Evolutionary conservation across 92 coral and sea anemone genomes (phyloP).

Genomic region (Diadumene lineata): DNA sequence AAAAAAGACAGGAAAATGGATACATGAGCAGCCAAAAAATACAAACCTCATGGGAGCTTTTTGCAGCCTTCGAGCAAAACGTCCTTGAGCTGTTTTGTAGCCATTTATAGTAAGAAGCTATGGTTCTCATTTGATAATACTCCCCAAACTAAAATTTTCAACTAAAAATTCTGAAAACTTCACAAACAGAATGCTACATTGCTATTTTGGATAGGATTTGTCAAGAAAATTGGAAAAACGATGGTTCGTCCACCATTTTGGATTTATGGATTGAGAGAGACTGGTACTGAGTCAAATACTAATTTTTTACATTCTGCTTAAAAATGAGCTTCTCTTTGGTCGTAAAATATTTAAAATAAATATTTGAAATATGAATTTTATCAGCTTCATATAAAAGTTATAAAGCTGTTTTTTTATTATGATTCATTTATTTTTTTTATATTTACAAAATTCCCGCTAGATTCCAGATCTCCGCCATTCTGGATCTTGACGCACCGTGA

Average conservation of each 20-base stretch:
- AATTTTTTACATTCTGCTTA: background rate
- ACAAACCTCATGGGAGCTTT: background rate
- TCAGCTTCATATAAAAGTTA: no score
- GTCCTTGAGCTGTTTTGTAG: conserved; percentile 7
- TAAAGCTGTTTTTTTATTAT: no score
- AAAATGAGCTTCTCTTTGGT: background rate
- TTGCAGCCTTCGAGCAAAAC: conserved; percentile 4
- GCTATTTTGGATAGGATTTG: no score
- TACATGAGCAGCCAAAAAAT: no score
- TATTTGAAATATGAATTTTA: no score
- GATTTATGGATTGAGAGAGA: background rate
- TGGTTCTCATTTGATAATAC: background rate
- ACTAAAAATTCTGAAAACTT: background rate
- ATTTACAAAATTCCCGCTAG: background rate
- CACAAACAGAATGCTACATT: background rate
- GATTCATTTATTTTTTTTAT: background rate
- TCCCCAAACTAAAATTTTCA: background rate
- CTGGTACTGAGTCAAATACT: background rate
- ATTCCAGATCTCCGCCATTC: conserved; percentile 1
- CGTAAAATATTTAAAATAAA: background rate
- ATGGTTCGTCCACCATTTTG: conserved; percentile 20
- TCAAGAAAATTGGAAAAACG: background rate
- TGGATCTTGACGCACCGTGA: conserved; percentile 5
- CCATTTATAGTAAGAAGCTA: background rate
- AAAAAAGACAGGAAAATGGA: no score